These are phyloP conservation scores for Sialis lutaria DNA, from an alignment of 2,888 invertebrate genomes.

Conservation along the genomic window DNA sequence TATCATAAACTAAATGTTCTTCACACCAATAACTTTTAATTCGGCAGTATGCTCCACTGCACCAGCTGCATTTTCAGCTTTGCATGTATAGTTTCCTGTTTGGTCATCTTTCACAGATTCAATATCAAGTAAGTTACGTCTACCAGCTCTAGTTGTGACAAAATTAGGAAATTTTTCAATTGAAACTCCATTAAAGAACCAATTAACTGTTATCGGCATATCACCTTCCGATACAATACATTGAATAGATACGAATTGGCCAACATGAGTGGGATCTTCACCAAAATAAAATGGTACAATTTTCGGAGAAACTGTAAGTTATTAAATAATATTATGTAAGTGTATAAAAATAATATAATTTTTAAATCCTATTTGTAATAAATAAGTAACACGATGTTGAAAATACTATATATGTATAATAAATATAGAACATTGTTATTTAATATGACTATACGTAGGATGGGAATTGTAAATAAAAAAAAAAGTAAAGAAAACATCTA, in stretches of 20 bases:
- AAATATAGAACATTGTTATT: no score
- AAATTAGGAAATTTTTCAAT: slow-evolving; percentile 12
- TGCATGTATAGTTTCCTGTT: slow-evolving; percentile 59
- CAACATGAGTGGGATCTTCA: slow-evolving; percentile 33
- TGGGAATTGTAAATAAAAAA: no score
- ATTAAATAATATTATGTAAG: background rate
- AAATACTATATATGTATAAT: no score
- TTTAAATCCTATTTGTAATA: no score
- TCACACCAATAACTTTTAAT: slow-evolving; percentile 53
- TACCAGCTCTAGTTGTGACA: slow-evolving; percentile 18
- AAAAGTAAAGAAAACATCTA: no score
- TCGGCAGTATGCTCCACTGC: slow-evolving; percentile 46
- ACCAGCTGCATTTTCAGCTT: slow-evolving; percentile 52
- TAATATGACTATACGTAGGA: no score
- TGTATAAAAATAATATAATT: no score
- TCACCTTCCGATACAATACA: slow-evolving; percentile 43
- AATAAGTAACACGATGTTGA: no score
- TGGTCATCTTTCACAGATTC: slow-evolving; percentile 47
- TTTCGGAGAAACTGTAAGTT: slow-evolving; percentile 11
- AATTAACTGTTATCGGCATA: slow-evolving; percentile 42
- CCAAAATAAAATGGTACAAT: slow-evolving; percentile 32
- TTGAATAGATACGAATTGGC: slow-evolving; percentile 38
- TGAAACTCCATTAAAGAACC: slow-evolving; percentile 39
- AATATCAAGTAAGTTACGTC: slow-evolving; percentile 38
- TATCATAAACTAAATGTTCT: no score